Conservation (phyloP, 2,888 invertebrate genomes). For the Lasioglossum lativentre region DNA sequence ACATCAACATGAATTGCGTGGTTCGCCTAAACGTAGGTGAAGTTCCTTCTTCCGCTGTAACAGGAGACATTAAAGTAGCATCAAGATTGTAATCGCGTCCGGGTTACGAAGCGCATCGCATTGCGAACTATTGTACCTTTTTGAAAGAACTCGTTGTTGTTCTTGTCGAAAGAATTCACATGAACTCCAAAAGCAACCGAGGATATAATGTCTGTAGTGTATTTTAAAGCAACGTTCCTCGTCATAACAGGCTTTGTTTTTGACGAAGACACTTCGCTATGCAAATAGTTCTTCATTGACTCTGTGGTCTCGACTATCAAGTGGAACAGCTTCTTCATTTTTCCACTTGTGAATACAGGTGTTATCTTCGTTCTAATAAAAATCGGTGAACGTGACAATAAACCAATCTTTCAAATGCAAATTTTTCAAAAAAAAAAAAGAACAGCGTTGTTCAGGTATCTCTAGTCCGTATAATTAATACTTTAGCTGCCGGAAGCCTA, state of each 20-base stretch:
- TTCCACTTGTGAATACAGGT: conserved; percentile 86
- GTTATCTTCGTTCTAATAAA: conserved; percentile 82
- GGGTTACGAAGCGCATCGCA: too few relatives aligned
- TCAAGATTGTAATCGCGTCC: not conserved
- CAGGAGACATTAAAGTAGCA: not conserved
- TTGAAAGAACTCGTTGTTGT: conserved; percentile 70
- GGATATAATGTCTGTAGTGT: conserved; percentile 76
- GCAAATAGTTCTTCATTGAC: conserved; percentile 67
- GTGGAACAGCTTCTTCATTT: conserved; percentile 85
- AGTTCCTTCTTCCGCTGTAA: conserved; percentile 34
- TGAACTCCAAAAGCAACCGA: conserved; percentile 77
- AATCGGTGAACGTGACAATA: not conserved
- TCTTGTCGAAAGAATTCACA: conserved; percentile 72
- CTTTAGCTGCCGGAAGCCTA: not conserved
- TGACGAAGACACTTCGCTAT: conserved; percentile 34
- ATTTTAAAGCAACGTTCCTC: conserved; percentile 66
- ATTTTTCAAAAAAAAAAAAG: not conserved
- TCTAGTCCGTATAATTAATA: not conserved
- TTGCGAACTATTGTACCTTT: conserved; percentile 57
- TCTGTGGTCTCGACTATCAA: conserved; percentile 83
- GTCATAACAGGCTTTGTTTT: conserved; percentile 50
- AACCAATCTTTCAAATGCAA: not conserved
- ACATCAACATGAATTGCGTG: conserved; percentile 55
- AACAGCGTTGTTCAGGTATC: not conserved
- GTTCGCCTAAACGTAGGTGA: not conserved